Evolutionary conservation across 2,113 vertebrate genomes (phyloP).

Genomic region (Mugil cephalus): DNA sequence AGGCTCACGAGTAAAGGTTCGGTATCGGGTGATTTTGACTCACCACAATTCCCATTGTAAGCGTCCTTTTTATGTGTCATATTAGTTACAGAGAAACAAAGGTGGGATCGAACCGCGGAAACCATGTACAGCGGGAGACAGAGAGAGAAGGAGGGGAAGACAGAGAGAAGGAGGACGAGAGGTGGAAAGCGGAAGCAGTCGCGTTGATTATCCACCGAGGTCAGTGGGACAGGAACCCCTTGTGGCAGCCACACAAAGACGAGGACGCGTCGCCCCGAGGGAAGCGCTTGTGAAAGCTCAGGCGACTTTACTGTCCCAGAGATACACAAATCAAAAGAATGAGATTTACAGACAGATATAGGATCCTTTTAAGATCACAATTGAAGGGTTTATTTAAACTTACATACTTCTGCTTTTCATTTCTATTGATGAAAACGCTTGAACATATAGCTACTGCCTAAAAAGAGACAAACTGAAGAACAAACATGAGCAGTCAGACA

Average conservation of each 20-base stretch:
- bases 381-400: background rate
- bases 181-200: constrained; percentile 23
- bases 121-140: constrained; percentile 44
- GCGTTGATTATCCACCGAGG: constrained; percentile 62
- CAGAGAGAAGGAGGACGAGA: constrained; percentile 17
- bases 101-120: constrained; percentile 73
- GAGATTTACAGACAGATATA: background rate
- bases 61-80: constrained; percentile 78
- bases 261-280: constrained; percentile 17
- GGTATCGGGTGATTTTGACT: constrained; percentile 74
- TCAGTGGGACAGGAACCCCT: constrained; percentile 74
- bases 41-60: constrained; percentile 72
- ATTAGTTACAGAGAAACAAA: constrained; percentile 82
- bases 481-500: too few relatives aligned
- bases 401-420: background rate
- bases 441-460: too few relatives aligned
- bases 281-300: constrained; percentile 5
- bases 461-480: too few relatives aligned
- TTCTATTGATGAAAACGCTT: too few relatives aligned
- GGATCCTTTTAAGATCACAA: background rate
- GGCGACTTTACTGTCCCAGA: constrained; percentile 9
- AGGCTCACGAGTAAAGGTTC: constrained; percentile 64
- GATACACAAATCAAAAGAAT: background rate
- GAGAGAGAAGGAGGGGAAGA: constrained; percentile 15
- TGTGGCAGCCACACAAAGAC: constrained; percentile 24